Percentiles rank a stretch among this genome's conserved stretches.
Conservation (phyloP, 2,797 vertebrate species). For the Centropyge bicolor region DNA sequence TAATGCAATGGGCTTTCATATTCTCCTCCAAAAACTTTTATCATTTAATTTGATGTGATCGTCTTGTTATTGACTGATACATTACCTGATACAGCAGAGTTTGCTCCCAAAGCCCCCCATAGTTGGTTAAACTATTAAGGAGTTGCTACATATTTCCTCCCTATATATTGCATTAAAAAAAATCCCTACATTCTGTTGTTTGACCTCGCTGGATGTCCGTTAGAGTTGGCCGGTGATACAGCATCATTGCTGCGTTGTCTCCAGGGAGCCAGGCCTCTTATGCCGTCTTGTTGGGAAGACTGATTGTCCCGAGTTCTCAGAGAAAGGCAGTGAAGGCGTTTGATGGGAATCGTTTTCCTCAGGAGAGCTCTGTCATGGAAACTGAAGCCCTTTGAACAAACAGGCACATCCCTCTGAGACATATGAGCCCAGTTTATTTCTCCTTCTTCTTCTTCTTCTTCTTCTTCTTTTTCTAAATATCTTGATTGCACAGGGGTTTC, state of each 20-base stretch:
- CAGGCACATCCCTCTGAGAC: conserved; percentile 23
- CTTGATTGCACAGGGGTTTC: background rate
- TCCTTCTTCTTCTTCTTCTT: background rate
- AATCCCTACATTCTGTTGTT: conserved; percentile 1
- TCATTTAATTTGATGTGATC: background rate
- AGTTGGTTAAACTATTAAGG: background rate
- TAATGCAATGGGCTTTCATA: background rate
- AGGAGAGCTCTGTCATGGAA: conserved; percentile 71
- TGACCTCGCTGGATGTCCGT: conserved; percentile 26
- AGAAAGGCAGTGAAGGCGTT: conserved; percentile 34
- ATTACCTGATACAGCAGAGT: background rate
- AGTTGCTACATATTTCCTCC: background rate
- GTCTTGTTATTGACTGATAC: background rate
- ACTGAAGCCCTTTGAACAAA: conserved; percentile 58
- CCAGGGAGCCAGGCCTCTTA: conserved; percentile 53
- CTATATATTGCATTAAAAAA: conserved; percentile 11
- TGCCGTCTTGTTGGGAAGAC: conserved; percentile 63
- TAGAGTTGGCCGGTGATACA: conserved; percentile 9
- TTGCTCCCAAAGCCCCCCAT: background rate
- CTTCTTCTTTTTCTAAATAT: background rate
- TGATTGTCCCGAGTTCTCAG: conserved; percentile 67
- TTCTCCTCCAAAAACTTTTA: background rate
- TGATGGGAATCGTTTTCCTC: conserved; percentile 63
- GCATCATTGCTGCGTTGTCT: conserved; percentile 31
- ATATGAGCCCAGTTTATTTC: conserved; percentile 2